Evolutionary conservation across 2,113 vertebrate species (phyloP).

Genomic region (Pholis gunnellus): DNA sequence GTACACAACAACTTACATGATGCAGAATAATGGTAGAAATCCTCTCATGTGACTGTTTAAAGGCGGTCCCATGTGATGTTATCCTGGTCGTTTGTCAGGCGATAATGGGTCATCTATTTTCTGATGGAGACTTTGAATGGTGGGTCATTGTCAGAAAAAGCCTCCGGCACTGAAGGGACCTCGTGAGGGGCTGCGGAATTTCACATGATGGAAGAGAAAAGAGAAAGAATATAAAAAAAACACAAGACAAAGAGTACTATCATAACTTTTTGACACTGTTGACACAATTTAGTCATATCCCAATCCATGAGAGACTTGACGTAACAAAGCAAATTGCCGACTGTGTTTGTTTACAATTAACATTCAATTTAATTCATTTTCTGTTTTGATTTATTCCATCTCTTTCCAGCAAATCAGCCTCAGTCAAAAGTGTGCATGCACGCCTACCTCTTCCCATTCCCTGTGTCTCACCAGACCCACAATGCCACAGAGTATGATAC

Average conservation of each 20-base stretch:
- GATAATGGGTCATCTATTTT: constrained; percentile 57
- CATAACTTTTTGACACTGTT: background rate
- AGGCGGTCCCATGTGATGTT: constrained; percentile 66
- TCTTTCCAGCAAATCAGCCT: constrained; percentile 88
- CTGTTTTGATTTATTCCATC: constrained; percentile 31
- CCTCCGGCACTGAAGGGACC: constrained; percentile 43
- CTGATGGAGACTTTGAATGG: constrained; percentile 54
- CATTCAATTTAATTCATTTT: background rate
- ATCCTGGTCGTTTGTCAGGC: constrained; percentile 64
- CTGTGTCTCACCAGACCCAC: constrained; percentile 85
- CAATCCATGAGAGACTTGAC: background rate
- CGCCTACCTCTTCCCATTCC: constrained; percentile 94
- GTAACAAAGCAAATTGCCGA: background rate
- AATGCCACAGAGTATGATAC: constrained; percentile 91
- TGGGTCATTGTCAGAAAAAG: constrained; percentile 60
- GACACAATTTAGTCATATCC: background rate
- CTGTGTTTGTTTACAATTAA: constrained; percentile 7
- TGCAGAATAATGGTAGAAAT: background rate
- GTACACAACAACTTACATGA: background rate
- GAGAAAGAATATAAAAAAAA: background rate
- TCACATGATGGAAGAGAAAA: constrained; percentile 44
- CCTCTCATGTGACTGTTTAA: constrained; percentile 53
- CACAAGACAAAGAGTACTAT: background rate
- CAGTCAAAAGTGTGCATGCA: constrained; percentile 89
- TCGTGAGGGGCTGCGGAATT: constrained; percentile 65